phyloP scores from a whole-genome alignment of 2,797 vertebrate species.

The Pseudocheirus occidentalis region DNA sequence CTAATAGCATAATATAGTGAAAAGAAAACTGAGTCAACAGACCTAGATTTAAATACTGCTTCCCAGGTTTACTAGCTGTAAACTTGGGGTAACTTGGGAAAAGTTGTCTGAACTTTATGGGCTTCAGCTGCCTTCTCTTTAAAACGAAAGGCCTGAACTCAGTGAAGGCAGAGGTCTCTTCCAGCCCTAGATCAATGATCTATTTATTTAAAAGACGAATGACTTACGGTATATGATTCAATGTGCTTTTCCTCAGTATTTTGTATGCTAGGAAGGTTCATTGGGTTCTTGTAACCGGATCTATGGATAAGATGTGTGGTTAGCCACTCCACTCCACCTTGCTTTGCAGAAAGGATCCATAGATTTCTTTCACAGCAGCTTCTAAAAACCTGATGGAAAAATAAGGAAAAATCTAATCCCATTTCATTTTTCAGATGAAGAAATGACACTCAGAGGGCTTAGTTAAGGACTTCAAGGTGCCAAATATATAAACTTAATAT shows the following conservation, averaged over 20 bases:
- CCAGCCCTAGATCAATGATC: background rate
- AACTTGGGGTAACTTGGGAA: no score
- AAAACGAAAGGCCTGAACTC: background rate
- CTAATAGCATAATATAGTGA: background rate
- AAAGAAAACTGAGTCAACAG: background rate
- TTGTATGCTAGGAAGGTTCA: background rate
- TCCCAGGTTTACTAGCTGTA: background rate
- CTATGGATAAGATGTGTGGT: background rate
- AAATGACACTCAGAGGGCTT: background rate
- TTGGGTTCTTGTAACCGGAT: background rate
- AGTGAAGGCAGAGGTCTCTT: background rate
- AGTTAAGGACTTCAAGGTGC: background rate
- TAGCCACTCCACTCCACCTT: background rate
- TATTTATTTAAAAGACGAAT: background rate
- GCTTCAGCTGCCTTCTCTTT: background rate
- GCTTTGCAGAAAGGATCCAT: background rate
- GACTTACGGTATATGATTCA: background rate
- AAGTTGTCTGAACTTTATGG: rapidly evolving
- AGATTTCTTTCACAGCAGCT: background rate
- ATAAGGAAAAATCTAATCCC: background rate
- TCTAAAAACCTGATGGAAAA: background rate
- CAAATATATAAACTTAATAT: background rate
- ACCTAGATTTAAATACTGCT: background rate
- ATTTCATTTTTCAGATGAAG: background rate
- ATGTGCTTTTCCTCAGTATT: background rate